These are phyloP conservation scores for Lottia gigantea DNA, from an alignment of 2,888 invertebrate genomes.

Conservation along the genomic window DNA sequence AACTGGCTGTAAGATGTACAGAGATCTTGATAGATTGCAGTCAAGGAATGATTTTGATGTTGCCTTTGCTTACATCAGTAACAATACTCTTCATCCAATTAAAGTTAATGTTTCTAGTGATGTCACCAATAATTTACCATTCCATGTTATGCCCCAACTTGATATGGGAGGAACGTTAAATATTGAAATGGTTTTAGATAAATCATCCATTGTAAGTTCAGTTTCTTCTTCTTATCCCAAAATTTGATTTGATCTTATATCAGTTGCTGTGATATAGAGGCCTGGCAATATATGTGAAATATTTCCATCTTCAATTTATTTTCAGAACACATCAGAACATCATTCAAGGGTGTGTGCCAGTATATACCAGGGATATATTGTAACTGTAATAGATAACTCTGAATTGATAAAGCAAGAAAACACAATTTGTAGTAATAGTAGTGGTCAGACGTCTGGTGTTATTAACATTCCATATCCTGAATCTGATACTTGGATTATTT, in stretches of 20 bases:
- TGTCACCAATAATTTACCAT: not conserved
- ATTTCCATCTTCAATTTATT: not conserved
- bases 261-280: too few species aligned
- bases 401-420: not conserved
- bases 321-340: slow-evolving; percentile 9
- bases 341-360: not conserved
- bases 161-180: slow-evolving; percentile 1
- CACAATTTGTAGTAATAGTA: slow-evolving; percentile 14
- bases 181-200: not conserved
- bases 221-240: too few species aligned
- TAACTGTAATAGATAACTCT: not conserved
- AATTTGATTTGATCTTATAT: too few species aligned
- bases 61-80: not conserved
- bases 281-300: too few species aligned
- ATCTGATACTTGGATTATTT: slow-evolving; percentile 83
- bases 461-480: slow-evolving; percentile 80
- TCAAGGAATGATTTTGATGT: not conserved
- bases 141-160: not conserved
- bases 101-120: not conserved
- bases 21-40: not conserved
- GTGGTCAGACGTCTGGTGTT: slow-evolving; percentile 13
- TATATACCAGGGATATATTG: not conserved
- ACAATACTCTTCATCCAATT: not conserved
- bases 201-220: too few species aligned
- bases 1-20: not conserved